Conservation (phyloP, 2,113 vertebrate genomes). For the Hyperopisus bebe region DNA sequence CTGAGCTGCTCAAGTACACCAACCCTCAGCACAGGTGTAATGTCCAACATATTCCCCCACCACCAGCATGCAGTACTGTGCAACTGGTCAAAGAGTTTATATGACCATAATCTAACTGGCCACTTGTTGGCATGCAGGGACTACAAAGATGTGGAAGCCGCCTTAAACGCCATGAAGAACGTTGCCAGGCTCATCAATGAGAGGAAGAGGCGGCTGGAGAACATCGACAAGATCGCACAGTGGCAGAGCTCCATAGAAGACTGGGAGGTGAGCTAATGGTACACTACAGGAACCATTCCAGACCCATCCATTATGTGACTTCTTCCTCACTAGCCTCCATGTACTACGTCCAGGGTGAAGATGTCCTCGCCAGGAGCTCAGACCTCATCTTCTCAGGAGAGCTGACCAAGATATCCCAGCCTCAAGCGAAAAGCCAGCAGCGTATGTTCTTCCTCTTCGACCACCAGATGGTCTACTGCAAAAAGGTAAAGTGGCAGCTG, state of each 20-base stretch:
- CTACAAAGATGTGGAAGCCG: constrained; percentile 89
- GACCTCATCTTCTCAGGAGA: constrained; percentile 92
- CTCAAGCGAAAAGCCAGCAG: constrained; percentile 87
- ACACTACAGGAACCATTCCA: not conserved
- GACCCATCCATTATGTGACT: not conserved
- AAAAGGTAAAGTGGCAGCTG: constrained; percentile 72
- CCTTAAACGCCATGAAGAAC: constrained; percentile 91
- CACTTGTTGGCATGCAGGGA: constrained; percentile 61
- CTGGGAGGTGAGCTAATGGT: constrained; percentile 75
- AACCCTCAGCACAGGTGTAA: constrained; percentile 83
- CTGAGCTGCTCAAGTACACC: constrained; percentile 91
- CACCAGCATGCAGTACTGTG: not conserved
- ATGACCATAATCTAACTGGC: not conserved
- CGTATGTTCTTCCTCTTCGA: constrained; percentile 95
- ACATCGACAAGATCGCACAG: constrained; percentile 92
- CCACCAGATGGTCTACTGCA: constrained; percentile 92
- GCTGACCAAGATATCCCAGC: constrained; percentile 80
- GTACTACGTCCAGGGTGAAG: constrained; percentile 71
- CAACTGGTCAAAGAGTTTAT: not conserved
- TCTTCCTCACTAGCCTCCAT: not conserved
- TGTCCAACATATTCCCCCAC: not conserved
- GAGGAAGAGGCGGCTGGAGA: constrained; percentile 86
- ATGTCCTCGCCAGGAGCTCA: constrained; percentile 83
- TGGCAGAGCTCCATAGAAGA: constrained; percentile 94
- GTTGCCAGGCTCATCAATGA: constrained; percentile 90